Conservation (phyloP, 1,140 invertebrate genomes). For the Subanguina moxae region DNA sequence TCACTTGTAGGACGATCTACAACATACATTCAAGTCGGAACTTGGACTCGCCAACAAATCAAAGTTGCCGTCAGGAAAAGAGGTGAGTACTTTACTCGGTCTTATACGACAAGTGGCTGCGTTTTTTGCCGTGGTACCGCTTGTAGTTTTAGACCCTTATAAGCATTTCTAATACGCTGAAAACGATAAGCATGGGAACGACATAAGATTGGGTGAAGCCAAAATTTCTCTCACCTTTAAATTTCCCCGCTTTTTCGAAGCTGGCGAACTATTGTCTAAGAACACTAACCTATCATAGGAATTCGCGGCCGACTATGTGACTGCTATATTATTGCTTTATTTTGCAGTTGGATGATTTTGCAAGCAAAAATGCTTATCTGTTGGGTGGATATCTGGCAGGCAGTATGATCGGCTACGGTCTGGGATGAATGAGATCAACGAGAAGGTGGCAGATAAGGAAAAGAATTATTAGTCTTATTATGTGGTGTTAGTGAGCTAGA, state of each 20-base stretch:
- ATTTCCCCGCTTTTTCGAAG: neutral
- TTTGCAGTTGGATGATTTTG: conserved; percentile 32
- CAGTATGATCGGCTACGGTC: conserved; percentile 33
- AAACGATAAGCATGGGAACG: no score
- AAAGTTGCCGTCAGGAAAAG: conserved; percentile 24
- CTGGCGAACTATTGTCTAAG: conserved; percentile 4
- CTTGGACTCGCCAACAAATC: conserved; percentile 21
- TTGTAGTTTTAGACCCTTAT: no score
- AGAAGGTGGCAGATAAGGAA: no score
- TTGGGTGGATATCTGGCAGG: conserved; percentile 36
- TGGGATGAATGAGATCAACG: conserved; percentile 18
- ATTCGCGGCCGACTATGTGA: neutral
- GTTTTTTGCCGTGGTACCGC: no score
- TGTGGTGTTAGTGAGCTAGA: no score
- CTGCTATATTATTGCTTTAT: neutral
- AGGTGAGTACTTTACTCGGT: conserved; percentile 13
- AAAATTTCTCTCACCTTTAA: no score
- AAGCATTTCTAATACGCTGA: no score
- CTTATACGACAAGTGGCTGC: no score
- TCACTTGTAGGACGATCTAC: conserved; percentile 25
- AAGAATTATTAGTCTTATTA: no score
- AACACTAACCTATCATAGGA: neutral
- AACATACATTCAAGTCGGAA: conserved; percentile 13
- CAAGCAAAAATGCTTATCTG: conserved; percentile 28
- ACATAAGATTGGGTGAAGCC: no score